Evolutionary conservation across 35 echinoderm and acorn worm genomes (phyloP).

Genomic region (Nesometra sesokonis): DNA sequence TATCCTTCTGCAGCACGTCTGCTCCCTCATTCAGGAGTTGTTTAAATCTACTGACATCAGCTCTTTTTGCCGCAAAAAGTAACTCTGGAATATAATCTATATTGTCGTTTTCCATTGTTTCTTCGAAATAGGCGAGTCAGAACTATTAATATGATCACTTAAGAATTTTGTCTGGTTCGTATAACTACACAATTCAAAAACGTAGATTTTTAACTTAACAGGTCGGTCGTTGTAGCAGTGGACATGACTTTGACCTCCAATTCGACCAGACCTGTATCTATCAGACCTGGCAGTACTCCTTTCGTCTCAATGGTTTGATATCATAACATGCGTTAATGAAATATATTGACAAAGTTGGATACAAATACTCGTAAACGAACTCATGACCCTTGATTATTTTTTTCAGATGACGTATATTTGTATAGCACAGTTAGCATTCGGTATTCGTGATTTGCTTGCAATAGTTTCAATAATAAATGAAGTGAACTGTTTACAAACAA

Average conservation of each 20-base stretch:
- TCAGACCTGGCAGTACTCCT: too few relatives aligned
- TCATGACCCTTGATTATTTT: not conserved
- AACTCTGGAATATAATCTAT: slow-evolving; percentile 5
- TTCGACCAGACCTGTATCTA: too few relatives aligned
- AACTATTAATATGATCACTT: too few relatives aligned
- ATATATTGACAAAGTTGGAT: not conserved
- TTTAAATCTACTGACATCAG: slow-evolving; percentile 59
- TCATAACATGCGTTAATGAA: not conserved
- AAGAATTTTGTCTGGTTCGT: too few relatives aligned
- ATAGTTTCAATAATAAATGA: too few relatives aligned
- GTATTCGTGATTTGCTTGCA: too few relatives aligned
- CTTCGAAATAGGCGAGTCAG: too few relatives aligned
- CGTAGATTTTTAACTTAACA: too few relatives aligned
- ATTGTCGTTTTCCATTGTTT: not conserved
- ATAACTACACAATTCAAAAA: too few relatives aligned
- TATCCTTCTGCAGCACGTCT: slow-evolving; percentile 63
- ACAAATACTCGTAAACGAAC: not conserved
- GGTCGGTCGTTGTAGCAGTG: too few relatives aligned
- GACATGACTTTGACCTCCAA: too few relatives aligned
- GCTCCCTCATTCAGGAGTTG: slow-evolving; percentile 42
- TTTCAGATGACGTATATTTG: not conserved
- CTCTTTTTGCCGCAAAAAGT: slow-evolving; percentile 37
- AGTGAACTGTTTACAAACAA: too few relatives aligned
- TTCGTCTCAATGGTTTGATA: not conserved
- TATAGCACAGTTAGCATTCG: not conserved